Evolutionary conservation across 2,797 vertebrate genomes (phyloP).

Genomic region (Australoheros facetus): DNA sequence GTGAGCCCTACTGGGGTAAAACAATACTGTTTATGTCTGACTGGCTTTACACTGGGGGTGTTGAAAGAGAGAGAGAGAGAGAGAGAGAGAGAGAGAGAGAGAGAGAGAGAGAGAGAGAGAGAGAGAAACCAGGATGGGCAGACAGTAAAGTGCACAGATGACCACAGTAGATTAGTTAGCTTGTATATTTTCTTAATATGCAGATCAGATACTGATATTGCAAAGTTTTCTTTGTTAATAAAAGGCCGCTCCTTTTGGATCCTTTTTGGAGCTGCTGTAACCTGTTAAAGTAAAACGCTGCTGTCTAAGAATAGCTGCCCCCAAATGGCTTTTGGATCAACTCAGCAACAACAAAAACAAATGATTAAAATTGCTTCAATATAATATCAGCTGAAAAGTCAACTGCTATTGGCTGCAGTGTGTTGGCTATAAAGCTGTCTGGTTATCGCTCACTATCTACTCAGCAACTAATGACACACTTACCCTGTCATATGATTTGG

Average conservation of each 20-base stretch:
- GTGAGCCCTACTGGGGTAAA: constrained; percentile 73
- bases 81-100: constrained; percentile 17
- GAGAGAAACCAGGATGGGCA: constrained; percentile 22
- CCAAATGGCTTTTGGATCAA: too few relatives aligned
- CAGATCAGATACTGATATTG: constrained; percentile 10
- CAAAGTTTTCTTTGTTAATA: not conserved
- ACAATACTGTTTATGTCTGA: constrained; percentile 80
- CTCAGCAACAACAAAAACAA: too few relatives aligned
- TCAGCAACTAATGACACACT: too few relatives aligned
- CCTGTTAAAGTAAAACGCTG: too few relatives aligned
- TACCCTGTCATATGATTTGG: too few relatives aligned
- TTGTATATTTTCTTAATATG: not conserved
- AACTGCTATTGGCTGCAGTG: not conserved
- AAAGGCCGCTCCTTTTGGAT: too few relatives aligned
- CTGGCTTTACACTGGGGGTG: constrained; percentile 70
- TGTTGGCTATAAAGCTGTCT: fast-evolving
- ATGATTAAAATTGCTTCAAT: too few relatives aligned
- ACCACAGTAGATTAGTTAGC: not conserved
- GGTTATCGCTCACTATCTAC: not conserved
- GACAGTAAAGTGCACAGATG: not conserved
- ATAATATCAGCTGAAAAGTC: too few relatives aligned
- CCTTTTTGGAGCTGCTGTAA: too few relatives aligned
- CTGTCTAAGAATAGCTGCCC: too few relatives aligned
- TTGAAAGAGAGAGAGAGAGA: constrained; percentile 29
- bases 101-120: constrained; percentile 31